phyloP scores from a whole-genome alignment of 1,140 invertebrate genomes.

The Scaptomyza hsui region DNA sequence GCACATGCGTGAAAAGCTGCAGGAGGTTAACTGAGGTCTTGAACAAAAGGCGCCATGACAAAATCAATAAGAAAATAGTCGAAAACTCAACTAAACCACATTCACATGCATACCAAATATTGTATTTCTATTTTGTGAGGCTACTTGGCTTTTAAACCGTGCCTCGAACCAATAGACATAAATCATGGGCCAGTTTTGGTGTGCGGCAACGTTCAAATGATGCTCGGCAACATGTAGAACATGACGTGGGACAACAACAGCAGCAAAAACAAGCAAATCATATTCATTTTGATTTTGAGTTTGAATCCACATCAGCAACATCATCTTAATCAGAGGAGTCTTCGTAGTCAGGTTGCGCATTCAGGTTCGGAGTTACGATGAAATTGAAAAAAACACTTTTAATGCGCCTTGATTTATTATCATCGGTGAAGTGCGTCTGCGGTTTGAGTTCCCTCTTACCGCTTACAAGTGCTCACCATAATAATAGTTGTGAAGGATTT shows the following conservation, averaged over 20 bases:
- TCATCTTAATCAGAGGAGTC: constrained; percentile 50
- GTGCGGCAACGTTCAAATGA: constrained; percentile 71
- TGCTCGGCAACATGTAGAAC: constrained; percentile 70
- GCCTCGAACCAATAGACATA: constrained; percentile 62
- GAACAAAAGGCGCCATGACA: constrained; percentile 43
- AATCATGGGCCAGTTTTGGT: constrained; percentile 66
- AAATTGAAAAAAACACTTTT: constrained; percentile 80
- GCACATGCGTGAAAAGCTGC: constrained; percentile 74
- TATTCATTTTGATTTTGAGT: constrained; percentile 25
- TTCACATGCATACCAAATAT: constrained; percentile 4
- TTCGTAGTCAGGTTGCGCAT: constrained; percentile 52
- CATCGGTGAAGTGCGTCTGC: constrained; percentile 52
- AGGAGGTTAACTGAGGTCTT: constrained; percentile 48
- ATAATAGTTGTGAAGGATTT: constrained; percentile 63
- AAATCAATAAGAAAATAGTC: constrained; percentile 59
- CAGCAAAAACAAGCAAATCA: constrained; percentile 28
- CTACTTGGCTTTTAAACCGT: constrained; percentile 47
- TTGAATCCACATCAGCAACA: constrained; percentile 34
- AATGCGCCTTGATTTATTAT: constrained; percentile 80
- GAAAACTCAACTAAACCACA: constrained; percentile 16
- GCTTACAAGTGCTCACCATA: constrained; percentile 66
- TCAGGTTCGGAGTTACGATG: constrained; percentile 51
- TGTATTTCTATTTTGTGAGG: constrained; percentile 31
- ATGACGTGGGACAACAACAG: constrained; percentile 68
- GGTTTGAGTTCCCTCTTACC: constrained; percentile 52